Base-by-base conservation (phyloP, 2,888 invertebrate species). In the Cremastobaeus sp. region DNA sequence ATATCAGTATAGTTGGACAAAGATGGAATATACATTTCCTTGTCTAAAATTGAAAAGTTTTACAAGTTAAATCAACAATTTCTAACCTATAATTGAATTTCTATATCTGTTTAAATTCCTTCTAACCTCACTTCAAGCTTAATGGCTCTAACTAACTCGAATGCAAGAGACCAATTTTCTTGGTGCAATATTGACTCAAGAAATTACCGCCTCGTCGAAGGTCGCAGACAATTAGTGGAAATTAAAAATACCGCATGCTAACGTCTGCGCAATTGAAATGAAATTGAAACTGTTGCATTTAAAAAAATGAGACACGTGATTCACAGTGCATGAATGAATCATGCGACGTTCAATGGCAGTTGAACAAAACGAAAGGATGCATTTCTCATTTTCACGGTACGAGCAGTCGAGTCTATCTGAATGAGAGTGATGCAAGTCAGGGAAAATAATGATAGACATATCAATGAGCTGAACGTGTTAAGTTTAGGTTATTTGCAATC, bases 241-340 rank as follows among this genome's bases (percentile, higher is more conserved):
- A 25, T 45, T 25, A 14, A 3, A 45, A 45, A 25, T 14, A 12
- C 14, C 14, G 28, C 17, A 2, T 6, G 8, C 14, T 2, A 45
- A 14, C 43, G 25, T 14, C 14, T 11, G 14, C 12, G n/a, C n/a
- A 55, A 12, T 41, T 55, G 39, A 39, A 41, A 30, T 28, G 50
- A 34, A 62, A 62, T 59, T 47, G 47, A 35, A 43, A 43, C 45
- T 37, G 47, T 21, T 59, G 45, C 30, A 45, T 9, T 14, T 34
- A 20, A 45, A 57, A 43, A 47, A 62, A 62, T 62, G 41, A 52
- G 32, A 14, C 25, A 6, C 4, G 11, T 59, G 59, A 59, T 59
- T 59, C 59, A n/a, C 28, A 11, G n/a, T n/a, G n/a, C 11, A 8
- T 45, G n/a, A 6, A 47, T 57, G 52, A 55, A 41, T 41, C 55